Evolutionary conservation across 2,113 vertebrate species (phyloP), one percentile per base, ranked within the genome.

Genomic region (Myotis yumanensis): DNA sequence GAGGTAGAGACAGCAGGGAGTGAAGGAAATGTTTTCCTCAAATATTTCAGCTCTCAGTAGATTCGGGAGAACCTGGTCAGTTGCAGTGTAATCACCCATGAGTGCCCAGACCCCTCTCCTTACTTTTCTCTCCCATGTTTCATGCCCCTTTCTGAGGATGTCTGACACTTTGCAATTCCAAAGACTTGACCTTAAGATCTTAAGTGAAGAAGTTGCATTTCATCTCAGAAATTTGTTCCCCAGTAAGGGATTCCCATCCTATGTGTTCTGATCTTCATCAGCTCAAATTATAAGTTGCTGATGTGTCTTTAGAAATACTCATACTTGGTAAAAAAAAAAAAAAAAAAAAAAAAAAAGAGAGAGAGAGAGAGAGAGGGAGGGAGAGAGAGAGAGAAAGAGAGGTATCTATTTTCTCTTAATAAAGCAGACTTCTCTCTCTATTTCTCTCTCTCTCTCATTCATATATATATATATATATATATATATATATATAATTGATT

Each of bases 111-210:
- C 5, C 1, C 25, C 17, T 80, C 62, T 73, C 22, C 30, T 86
- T 48, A 6, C 9, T 16, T 82, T 72, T 66, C 51, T 81, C 3
- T 11, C 30, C 43, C 8, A 1, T 22, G 59, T 95, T 87, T 62
- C 46, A 20, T 17, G 15, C 23, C 18, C 43, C 16, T 71, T 93
- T 46, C 40, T 71, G 40, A 69, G 40, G 25, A 51, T 6, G 3
- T 32, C 37, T 88, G 52, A 85, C n/a, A 48, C 3, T 32, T 93
- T 88, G 81, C 37, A 88, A 79, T 88, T 93, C 43, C 76, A 32
- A 95, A 85, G 69, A 81, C 9, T 52, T 90, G 37, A 77, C 48
- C 77, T 68, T 90, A 48, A 71, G n/a, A n/a, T 52, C n/a, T 71
- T 51, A 85, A 68, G 10, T 0, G 5, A 90, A 79, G 35, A 82